These are phyloP conservation scores for Chrysocyon brachyurus DNA, from an alignment of 2,797 vertebrate species.

Conservation along the genomic window DNA sequence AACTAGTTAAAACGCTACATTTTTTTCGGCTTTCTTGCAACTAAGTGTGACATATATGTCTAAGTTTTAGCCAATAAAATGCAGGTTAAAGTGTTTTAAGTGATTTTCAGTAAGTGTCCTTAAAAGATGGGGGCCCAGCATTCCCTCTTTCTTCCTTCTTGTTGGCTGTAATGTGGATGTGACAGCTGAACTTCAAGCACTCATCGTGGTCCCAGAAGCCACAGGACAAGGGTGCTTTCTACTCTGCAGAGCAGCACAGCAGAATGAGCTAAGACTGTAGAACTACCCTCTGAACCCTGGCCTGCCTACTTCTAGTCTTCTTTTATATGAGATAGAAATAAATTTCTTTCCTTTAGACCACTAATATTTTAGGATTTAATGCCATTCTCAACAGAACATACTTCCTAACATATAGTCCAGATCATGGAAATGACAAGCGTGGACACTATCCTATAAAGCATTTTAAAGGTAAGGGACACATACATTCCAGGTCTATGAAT, in stretches of 20 bases:
- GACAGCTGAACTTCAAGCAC: not conserved
- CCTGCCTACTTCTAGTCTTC: constrained; percentile 17
- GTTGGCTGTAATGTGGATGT: not conserved
- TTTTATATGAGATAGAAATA: not conserved
- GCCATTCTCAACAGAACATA: constrained; percentile 37
- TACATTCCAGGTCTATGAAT: not conserved
- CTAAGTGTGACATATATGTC: not conserved
- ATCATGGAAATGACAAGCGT: constrained; percentile 14
- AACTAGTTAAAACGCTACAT: not conserved
- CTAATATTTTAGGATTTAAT: constrained; percentile 50
- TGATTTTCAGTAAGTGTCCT: not conserved
- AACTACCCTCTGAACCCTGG: not conserved
- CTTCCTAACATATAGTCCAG: not conserved
- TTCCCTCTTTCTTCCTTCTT: not conserved
- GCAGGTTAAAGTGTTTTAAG: not conserved
- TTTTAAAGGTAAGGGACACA: not conserved
- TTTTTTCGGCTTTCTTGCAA: not conserved
- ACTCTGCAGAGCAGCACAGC: not conserved
- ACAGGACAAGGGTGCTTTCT: not conserved
- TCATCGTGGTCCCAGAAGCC: not conserved
- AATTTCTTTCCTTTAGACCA: constrained; percentile 3
- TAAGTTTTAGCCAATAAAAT: not conserved
- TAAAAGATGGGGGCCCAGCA: not conserved
- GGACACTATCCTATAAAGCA: not conserved
- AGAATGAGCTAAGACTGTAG: not conserved